Conservation (phyloP, 2,797 vertebrate genomes). For the Steatocranus sp. region DNA sequence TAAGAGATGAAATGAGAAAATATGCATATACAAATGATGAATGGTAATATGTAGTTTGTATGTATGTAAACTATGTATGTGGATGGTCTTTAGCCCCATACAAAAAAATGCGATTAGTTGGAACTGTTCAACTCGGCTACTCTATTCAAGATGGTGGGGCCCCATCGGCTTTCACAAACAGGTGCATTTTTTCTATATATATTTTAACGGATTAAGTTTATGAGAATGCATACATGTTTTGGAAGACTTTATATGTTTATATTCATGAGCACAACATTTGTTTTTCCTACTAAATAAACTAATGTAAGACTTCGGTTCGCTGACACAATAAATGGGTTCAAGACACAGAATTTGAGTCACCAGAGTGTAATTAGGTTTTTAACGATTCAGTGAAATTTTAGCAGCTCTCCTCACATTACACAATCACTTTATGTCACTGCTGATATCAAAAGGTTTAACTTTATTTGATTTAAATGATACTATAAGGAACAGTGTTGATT, state of each 20-base stretch:
- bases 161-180: background rate
- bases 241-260: background rate
- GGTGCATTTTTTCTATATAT: background rate
- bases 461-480: background rate
- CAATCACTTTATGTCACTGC: background rate
- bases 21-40: background rate
- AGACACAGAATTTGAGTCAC: background rate
- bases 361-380: background rate
- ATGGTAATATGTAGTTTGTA: background rate
- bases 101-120: background rate
- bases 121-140: background rate
- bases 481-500: background rate
- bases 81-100: background rate
- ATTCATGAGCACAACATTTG: background rate
- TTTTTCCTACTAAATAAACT: background rate
- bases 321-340: background rate
- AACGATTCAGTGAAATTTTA: background rate
- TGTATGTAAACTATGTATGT: background rate
- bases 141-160: background rate
- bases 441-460: background rate
- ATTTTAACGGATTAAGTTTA: background rate
- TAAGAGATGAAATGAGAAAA: background rate
- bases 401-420: fast-evolving
- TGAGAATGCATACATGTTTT: background rate
- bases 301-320: background rate